Evolutionary conservation across 1,140 invertebrate genomes (phyloP), one percentile per base, ranked within the genome.

Genomic region (Dufourea novaeangliae): DNA sequence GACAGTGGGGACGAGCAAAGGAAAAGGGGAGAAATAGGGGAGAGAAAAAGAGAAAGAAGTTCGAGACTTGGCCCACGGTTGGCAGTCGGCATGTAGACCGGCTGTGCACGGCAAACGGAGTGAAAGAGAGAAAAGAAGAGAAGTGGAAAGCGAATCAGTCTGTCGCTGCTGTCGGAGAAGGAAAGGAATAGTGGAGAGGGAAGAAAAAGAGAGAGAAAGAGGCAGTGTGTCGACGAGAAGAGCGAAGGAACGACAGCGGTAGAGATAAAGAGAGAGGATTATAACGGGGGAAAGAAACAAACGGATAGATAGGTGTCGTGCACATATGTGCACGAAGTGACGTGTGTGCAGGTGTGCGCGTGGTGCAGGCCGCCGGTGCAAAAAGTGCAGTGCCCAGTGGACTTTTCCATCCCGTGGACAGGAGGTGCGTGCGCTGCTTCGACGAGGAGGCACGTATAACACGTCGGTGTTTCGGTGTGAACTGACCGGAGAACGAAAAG

Each of bases 361-460:
- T 78, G 75, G 82, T 79, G 50, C 61, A 78, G 75, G 29, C 57
- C 57, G 72, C 73, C 61, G 69, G 72, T 74, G 72, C 67, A 83
- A 83, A 75, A 83, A 84, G 82, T 78, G 75, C 71, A 84, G 72
- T 79, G 77, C 56, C 63, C 81, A 75, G 80, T 79, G 71, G 83
- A 84, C 82, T 84, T 84, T 84, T 84, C 78, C 82, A 84, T 84
- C 73, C 39, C 56, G 62, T 57, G 69, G 70, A 52, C 59, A 34
- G 63, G 54, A 69, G 66, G 68, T 75, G 83, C 74, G 79, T 67
- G 70, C 70, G 69, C 70, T 57, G 79, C 44, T 57, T 81, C 80
- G 32, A 22, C 63, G 44, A 80, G 39, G 46, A 63, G 61, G 73
- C 52, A 70, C 79, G 66, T 68, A 67, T 37, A n/a, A n/a, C n/a